These are phyloP conservation scores for Irena cyanogastra DNA, from an alignment of 2,113 vertebrate genomes.

Conservation along the genomic window DNA sequence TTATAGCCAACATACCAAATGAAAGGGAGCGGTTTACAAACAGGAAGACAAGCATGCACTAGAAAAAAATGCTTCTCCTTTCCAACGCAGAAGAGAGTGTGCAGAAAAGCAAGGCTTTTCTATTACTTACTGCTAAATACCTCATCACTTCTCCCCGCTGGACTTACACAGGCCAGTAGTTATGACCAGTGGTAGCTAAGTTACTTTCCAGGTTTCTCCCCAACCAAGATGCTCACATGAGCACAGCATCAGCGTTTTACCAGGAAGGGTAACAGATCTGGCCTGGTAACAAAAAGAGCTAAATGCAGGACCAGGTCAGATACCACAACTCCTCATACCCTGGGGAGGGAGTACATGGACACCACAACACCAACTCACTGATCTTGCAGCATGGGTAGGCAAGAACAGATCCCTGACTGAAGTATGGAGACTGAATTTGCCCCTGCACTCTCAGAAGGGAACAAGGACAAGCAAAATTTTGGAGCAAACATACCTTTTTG, in stretches of 20 bases:
- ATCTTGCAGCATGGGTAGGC: neutral
- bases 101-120: neutral
- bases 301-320: neutral
- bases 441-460: neutral
- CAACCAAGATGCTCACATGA: neutral
- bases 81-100: neutral
- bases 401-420: neutral
- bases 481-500: conserved; percentile 85
- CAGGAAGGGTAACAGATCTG: neutral
- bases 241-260: rapidly evolving
- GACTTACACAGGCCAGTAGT: neutral
- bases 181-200: neutral
- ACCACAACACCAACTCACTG: neutral
- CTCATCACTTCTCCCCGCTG: neutral
- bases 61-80: neutral
- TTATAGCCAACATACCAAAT: neutral
- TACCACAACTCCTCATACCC: neutral
- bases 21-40: neutral
- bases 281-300: neutral
- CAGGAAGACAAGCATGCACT: neutral
- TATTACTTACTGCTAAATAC: neutral
- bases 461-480: neutral
- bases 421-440: neutral
- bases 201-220: neutral
- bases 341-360: neutral